A percentile compares a stretch with the other conserved stretches of the same genome.
Conservation (phyloP, 1,140 invertebrate genomes). For the Hycleus cichorii region DNA sequence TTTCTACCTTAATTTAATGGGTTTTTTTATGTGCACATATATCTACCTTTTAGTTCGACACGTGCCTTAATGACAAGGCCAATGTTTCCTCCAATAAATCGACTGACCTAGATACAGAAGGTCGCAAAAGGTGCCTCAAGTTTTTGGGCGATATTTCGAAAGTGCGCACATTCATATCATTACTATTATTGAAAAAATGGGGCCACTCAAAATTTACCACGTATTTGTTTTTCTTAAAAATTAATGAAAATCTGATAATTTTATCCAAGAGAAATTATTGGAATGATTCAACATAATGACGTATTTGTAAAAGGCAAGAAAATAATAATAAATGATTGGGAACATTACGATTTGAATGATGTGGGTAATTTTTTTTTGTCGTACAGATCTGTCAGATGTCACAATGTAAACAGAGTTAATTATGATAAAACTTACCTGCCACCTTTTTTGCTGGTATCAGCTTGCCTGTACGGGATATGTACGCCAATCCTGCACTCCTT, state of each 20-base stretch:
- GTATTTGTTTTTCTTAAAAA: too few species aligned
- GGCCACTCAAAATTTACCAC: too few species aligned
- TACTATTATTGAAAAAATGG: too few species aligned
- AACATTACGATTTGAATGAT: conserved; percentile 13
- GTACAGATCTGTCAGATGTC: conserved; percentile 12
- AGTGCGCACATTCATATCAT: not conserved
- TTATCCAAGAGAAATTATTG: too few species aligned
- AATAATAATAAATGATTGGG: not conserved
- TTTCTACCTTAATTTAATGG: too few species aligned
- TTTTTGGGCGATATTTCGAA: not conserved
- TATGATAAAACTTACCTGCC: conserved; percentile 35
- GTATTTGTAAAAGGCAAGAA: conserved; percentile 1
- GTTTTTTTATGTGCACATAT: too few species aligned
- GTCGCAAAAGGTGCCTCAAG: conserved; percentile 19
- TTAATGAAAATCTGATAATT: too few species aligned
- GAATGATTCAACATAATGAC: conserved; percentile 23
- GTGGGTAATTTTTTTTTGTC: not conserved
- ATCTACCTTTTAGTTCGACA: conserved; percentile 2
- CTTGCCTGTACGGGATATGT: conserved; percentile 43
- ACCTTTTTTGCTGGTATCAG: conserved; percentile 44
- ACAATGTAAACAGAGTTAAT: conserved; percentile 27
- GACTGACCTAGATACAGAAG: conserved; percentile 31
- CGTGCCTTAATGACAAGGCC: conserved; percentile 32
- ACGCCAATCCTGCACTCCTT: conserved; percentile 41
- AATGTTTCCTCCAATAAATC: conserved; percentile 31